phyloP scores from a whole-genome alignment of 2,113 vertebrate species.

The Burhinus bistriatus region DNA sequence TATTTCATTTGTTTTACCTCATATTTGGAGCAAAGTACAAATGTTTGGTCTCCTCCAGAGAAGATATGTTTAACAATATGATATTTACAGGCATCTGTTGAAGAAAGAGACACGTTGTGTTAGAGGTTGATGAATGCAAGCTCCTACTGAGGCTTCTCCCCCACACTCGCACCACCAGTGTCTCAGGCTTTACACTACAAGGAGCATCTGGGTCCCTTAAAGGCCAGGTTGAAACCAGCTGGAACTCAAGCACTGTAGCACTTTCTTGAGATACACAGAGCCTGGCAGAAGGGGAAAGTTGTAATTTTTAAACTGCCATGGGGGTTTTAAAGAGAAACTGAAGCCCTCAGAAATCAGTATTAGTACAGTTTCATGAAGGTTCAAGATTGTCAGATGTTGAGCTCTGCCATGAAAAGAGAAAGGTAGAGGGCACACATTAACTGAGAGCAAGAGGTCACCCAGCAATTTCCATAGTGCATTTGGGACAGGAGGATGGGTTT shows the following conservation, averaged over 20 bases:
- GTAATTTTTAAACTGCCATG: not conserved
- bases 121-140: not conserved
- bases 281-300: not conserved
- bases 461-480: not conserved
- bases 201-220: not conserved
- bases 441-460: not conserved
- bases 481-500: not conserved
- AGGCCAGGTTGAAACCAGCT: not conserved
- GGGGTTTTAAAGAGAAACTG: not conserved
- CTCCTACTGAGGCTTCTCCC: not conserved
- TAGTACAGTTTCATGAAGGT: not conserved
- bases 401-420: not conserved
- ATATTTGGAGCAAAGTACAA: conserved; percentile 85
- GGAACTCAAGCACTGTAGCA: not conserved
- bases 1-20: conserved; percentile 76
- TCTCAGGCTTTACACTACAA: not conserved
- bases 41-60: conserved; percentile 94
- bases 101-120: not conserved
- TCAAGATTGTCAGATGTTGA: not conserved
- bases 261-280: not conserved
- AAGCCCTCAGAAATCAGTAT: not conserved
- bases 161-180: not conserved
- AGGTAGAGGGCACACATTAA: not conserved
- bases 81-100: conserved; percentile 77
- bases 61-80: conserved; percentile 87